Base-by-base conservation (phyloP, 2,888 invertebrate species). In the Melolontha melolontha region DNA sequence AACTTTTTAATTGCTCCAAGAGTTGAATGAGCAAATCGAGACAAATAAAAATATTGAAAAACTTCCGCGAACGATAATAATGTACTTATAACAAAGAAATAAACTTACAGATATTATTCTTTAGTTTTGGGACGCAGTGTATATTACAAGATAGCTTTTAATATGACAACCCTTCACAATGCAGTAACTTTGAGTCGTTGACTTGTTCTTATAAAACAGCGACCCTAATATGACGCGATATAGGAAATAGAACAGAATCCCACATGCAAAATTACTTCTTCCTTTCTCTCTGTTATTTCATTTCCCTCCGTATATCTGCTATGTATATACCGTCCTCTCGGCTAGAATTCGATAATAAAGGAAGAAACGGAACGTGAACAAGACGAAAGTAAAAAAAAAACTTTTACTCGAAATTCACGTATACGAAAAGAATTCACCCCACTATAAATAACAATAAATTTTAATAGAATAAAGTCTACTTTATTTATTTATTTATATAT, bases 221-320 rank as follows among this genome's bases (percentile, higher is more conserved):
- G 51, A 51, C 64, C 64, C 22, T 50, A 72, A 72, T 69, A 66
- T 68, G 67, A 69, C 66, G 64, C 65, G 71, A 71, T 72, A 72
- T 73, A 71, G 67, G 62, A 68, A 70, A 71, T 69, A 67, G 66
- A 71, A 68, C 57, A 57, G 66, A 69, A 69, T 70, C 72, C 67
- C 69, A 67, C 70, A 74, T 74, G 72, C 72, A 73, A 72, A 73
- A 74, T 73, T 72, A 73, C 72, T 72, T 73, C 51, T 64, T 51
- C 47, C 47, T 40, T 51, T 40, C 41, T 34, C 29, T 51, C n/a
- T 29, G 27, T 42, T 47, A 14, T 12, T 47, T 16, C 47, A n/a
- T 14, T 27, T 51, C n/a, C 5, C 7, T 8, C 11, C 12, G 27
- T 29, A 12, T 12, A n/a, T 29, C 22, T 4, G 1, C 22, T 22